These are phyloP conservation scores for Charadrius vociferus DNA, from an alignment of 2,113 vertebrate species.

Conservation along the genomic window DNA sequence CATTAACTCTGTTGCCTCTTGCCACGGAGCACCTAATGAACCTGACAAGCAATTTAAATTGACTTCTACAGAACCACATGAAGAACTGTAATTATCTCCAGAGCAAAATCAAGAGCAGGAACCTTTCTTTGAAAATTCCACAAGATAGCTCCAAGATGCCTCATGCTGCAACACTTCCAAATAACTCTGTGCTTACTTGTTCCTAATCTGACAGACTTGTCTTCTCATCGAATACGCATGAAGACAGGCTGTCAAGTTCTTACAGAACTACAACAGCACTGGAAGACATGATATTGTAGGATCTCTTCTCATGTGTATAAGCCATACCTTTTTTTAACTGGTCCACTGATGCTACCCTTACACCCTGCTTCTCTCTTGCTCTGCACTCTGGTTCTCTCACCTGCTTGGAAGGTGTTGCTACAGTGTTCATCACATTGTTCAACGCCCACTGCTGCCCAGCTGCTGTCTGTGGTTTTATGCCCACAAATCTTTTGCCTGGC, in stretches of 20 bases:
- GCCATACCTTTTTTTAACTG: background rate
- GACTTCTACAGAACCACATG: background rate
- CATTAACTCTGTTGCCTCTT: slow-evolving; percentile 51
- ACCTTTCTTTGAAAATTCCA: background rate
- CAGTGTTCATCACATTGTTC: background rate
- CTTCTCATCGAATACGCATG: background rate
- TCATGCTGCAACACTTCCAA: background rate
- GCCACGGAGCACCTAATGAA: background rate
- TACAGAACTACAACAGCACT: background rate
- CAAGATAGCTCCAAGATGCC: background rate
- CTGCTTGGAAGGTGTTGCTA: background rate
- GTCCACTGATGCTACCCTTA: background rate
- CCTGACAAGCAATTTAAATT: background rate
- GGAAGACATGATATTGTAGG: rapidly evolving
- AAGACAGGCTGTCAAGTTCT: background rate
- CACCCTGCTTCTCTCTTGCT: rapidly evolving
- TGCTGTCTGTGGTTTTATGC: background rate
- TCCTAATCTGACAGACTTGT: background rate
- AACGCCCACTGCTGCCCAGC: background rate
- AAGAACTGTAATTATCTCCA: background rate
- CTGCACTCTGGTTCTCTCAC: slow-evolving; percentile 30
- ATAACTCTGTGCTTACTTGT: background rate
- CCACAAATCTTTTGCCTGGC: slow-evolving; percentile 24
- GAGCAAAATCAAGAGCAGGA: background rate
- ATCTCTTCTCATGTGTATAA: background rate